Conservation (phyloP, 2,797 vertebrate genomes). For the Oryzias dopingdopingensis region DNA sequence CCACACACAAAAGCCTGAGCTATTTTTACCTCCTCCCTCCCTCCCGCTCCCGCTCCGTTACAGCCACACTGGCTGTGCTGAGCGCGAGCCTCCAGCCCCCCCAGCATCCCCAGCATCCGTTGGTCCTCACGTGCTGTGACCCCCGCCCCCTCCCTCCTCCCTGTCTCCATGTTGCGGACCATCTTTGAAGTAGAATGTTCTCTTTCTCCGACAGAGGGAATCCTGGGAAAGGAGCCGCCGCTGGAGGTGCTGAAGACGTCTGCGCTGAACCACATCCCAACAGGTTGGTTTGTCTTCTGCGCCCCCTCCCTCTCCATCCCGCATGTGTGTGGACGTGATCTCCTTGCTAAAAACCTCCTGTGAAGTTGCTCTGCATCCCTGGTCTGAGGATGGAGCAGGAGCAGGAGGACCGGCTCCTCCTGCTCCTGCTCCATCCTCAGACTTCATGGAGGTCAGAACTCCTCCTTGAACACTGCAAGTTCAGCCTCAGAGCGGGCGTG, state of each 20-base stretch:
- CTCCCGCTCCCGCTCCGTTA: constrained; percentile 50
- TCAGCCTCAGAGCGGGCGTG: too few species aligned
- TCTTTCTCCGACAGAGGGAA: constrained; percentile 87
- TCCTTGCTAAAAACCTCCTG: background rate
- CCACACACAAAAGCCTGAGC: constrained; percentile 73
- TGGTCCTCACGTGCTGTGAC: background rate
- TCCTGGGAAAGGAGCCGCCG: constrained; percentile 90
- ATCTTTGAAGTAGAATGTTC: constrained; percentile 77
- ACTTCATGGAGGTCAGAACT: too few species aligned
- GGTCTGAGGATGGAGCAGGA: too few species aligned
- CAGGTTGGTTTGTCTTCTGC: constrained; percentile 80
- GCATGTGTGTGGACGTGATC: constrained; percentile 7
- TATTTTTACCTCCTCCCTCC: constrained; percentile 70
- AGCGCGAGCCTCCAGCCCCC: constrained; percentile 55
- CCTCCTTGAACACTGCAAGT: too few species aligned
- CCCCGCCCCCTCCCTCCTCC: background rate
- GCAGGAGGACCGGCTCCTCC: too few species aligned
- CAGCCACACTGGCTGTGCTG: constrained; percentile 75
- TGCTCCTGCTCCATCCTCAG: too few species aligned
- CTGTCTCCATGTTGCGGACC: constrained; percentile 71
- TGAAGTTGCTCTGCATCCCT: too few species aligned
- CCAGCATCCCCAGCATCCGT: background rate
- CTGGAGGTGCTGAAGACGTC: constrained; percentile 90
- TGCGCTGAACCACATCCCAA: constrained; percentile 92
- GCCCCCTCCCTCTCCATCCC: constrained; percentile 13